Evolutionary conservation across 2,797 vertebrate species (phyloP).

Genomic region (Parambassis ranga): DNA sequence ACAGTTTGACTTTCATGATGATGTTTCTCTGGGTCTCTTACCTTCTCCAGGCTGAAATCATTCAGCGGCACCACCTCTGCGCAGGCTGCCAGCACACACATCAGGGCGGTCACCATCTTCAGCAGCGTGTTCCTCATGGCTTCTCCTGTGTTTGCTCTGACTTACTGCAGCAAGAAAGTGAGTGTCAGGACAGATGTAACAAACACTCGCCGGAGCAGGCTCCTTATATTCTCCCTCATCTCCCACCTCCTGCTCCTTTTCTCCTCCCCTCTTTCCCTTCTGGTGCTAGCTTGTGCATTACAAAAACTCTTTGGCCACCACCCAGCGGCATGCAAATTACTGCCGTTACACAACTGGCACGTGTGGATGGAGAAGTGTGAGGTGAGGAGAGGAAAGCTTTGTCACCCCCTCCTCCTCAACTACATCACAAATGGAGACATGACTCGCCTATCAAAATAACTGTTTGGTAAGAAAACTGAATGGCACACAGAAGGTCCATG

Average conservation of each 20-base stretch:
- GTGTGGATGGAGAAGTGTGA: slow-evolving; percentile 12
- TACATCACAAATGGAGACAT: slow-evolving; percentile 12
- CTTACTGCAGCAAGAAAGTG: neutral
- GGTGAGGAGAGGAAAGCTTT: slow-evolving; percentile 1
- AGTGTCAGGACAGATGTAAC: neutral
- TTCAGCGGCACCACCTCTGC: slow-evolving; percentile 65
- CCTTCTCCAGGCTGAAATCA: slow-evolving; percentile 86
- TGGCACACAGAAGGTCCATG: neutral
- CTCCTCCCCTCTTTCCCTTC: slow-evolving; percentile 14
- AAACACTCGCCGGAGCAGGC: neutral
- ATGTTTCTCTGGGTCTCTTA: slow-evolving; percentile 68
- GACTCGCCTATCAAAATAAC: slow-evolving; percentile 31
- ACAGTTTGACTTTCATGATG: neutral
- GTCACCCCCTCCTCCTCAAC: neutral
- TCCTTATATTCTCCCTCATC: slow-evolving; percentile 62
- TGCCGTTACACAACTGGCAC: slow-evolving; percentile 66
- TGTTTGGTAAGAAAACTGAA: slow-evolving; percentile 42
- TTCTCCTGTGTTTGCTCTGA: neutral
- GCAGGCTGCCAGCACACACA: slow-evolving; percentile 65
- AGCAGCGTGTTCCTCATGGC: slow-evolving; percentile 70
- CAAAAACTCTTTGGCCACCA: slow-evolving; percentile 39
- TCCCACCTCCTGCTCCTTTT: neutral
- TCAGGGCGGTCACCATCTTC: slow-evolving; percentile 72
- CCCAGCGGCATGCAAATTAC: slow-evolving; percentile 45
- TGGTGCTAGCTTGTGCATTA: neutral